Evolutionary conservation across 2,888 invertebrate species (phyloP), one percentile per base, ranked within the genome.

Genomic region (Belgica antarctica): DNA sequence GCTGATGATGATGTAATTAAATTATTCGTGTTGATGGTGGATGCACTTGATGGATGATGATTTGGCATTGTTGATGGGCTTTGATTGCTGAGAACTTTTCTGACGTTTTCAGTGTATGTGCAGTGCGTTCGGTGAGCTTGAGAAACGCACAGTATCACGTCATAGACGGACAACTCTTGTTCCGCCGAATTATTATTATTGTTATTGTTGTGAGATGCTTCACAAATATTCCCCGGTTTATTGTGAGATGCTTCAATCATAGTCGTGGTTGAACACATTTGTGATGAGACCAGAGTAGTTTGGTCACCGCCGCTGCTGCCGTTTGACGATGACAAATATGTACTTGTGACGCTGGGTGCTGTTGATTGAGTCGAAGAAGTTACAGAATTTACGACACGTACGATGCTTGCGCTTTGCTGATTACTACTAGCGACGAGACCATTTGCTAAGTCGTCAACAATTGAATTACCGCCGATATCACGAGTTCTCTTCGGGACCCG

Each of bases 401-500:
- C 34, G 36, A 71, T 72, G 19, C 70, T 71, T 19, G 71, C 71
- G 62, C 70, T 72, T 22, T 52, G 52, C 17, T 52, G 52, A 52
- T 52, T 61, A 70, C 63, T 75, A 73, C 72, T 71, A 62, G 71
- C 62, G 61, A 71, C 31, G 66, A 70, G 57, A 68, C 75, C 74
- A 72, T 76, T 75, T 71, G 74, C 12, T 22, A 71, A 65, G n/a
- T 68, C 31, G 70, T 68, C 69, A 73, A 75, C 68, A 73, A 76
- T 71, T 75, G 71, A 36, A 52, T 69, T 59, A 73, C 79, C 79
- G 77, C 85, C 88, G 73, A 89, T 85, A 80, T 94, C 95, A 75
- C 94, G 86, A 72, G 94, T 88, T 75, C 95, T 85, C 81, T 96
- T 97, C 73, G 97, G 96, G 75, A 96, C 96, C 73, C 96, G 87